These are phyloP conservation scores for Ranitomeya imitator DNA, from an alignment of 2,113 vertebrate species.

Conservation along the genomic window DNA sequence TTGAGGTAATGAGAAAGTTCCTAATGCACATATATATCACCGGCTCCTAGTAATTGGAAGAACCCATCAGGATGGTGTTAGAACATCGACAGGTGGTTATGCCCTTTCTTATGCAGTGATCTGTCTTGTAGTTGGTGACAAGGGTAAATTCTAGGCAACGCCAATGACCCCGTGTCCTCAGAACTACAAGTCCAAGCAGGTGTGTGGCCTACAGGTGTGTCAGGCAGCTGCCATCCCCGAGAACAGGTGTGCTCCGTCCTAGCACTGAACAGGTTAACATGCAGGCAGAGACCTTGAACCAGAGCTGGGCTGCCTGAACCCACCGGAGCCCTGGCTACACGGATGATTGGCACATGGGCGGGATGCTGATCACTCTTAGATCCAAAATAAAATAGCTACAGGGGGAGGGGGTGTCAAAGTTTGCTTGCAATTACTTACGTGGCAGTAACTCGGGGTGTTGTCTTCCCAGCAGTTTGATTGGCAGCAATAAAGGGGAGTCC, in stretches of 20 bases:
- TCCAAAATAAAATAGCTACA: conserved; percentile 61
- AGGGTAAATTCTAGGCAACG: neutral
- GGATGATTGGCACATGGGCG: conserved; percentile 63
- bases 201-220: neutral
- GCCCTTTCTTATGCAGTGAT: neutral
- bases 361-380: conserved; percentile 70
- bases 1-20: neutral
- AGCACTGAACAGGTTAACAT: conserved; percentile 27
- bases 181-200: conserved; percentile 11
- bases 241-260: neutral
- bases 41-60: neutral
- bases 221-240: neutral
- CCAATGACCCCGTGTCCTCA: neutral
- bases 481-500: conserved; percentile 77
- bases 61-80: neutral
- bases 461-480: conserved; percentile 81
- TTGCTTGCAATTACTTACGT: conserved; percentile 85
- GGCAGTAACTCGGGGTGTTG: conserved; percentile 80
- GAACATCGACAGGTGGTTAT: neutral
- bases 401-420: conserved; percentile 75
- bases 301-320: conserved; percentile 31
- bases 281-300: conserved; percentile 13
- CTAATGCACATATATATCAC: neutral
- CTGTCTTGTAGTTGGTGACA: neutral
- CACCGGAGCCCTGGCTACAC: conserved; percentile 59